These are phyloP conservation scores for Tenebrosternarchus preto DNA, from an alignment of 2,113 vertebrate species.

Conservation along the genomic window DNA sequence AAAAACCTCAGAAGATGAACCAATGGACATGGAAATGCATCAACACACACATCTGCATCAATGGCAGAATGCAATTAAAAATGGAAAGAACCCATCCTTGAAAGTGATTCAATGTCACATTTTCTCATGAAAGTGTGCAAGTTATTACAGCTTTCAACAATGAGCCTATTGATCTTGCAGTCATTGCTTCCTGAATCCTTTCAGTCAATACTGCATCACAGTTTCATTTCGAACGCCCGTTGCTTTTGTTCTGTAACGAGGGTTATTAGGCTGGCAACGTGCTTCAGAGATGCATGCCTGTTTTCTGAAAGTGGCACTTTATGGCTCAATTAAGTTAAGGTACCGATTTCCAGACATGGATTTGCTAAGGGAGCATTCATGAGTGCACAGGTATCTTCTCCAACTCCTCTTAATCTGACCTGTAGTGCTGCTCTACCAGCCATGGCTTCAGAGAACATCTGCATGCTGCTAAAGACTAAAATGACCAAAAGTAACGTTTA, in stretches of 20 bases:
- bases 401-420: no score
- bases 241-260: no score
- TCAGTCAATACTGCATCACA: not conserved
- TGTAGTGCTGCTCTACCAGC: not conserved
- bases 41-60: not conserved
- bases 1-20: not conserved
- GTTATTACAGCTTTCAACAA: not conserved
- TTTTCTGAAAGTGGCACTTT: no score
- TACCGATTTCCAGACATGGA: no score
- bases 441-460: not conserved
- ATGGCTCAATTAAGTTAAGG: no score
- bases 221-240: no score
- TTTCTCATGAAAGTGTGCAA: not conserved
- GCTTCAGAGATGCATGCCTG: no score
- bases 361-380: no score
- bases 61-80: not conserved
- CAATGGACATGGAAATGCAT: not conserved
- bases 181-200: not conserved
- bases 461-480: constrained; percentile 18
- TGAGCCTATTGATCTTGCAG: not conserved
- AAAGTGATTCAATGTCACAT: no score
- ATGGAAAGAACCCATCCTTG: not conserved
- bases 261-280: no score
- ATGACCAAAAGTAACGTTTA: constrained; percentile 1
- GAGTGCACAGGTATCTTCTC: no score